These are phyloP conservation scores for Phylloscopus collybita DNA, from an alignment of 2,797 vertebrate genomes.

Conservation along the genomic window DNA sequence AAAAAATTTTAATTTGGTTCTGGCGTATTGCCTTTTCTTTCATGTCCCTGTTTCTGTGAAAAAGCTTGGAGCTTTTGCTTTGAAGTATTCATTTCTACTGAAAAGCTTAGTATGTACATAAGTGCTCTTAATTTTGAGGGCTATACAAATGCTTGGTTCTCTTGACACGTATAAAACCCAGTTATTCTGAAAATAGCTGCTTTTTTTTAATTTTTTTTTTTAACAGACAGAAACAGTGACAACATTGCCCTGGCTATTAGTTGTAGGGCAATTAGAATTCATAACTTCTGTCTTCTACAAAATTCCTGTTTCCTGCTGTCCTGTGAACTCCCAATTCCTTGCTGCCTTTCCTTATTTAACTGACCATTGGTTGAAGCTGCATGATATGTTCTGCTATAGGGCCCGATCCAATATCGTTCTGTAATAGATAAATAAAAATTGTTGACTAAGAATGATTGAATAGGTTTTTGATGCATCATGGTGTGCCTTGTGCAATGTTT, in stretches of 20 bases:
- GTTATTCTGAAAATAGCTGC: not conserved
- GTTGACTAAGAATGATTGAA: not conserved
- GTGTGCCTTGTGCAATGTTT: not conserved
- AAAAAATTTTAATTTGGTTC: constrained; percentile 12
- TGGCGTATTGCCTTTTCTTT: constrained; percentile 5
- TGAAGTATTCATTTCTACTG: not conserved
- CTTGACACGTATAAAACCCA: not conserved
- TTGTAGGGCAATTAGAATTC: not conserved
- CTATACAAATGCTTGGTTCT: not conserved
- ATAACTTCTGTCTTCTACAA: not conserved
- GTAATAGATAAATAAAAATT: not conserved
- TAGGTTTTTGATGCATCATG: not conserved
- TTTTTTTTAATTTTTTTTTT: not conserved
- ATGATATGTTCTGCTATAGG: fast-evolving
- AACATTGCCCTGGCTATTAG: not conserved
- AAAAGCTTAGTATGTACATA: not conserved
- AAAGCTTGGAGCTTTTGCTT: not conserved
- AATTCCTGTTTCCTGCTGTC: not conserved
- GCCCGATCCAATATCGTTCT: not conserved
- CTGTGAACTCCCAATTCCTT: not conserved
- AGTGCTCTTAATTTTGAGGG: not conserved
- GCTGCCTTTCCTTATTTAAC: not conserved
- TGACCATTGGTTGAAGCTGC: not conserved
- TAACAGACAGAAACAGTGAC: not conserved
- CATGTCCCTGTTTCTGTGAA: not conserved